Evolutionary conservation across 2,888 invertebrate genomes (phyloP), one percentile per base, ranked within the genome.

Genomic region (Pocota personata): DNA sequence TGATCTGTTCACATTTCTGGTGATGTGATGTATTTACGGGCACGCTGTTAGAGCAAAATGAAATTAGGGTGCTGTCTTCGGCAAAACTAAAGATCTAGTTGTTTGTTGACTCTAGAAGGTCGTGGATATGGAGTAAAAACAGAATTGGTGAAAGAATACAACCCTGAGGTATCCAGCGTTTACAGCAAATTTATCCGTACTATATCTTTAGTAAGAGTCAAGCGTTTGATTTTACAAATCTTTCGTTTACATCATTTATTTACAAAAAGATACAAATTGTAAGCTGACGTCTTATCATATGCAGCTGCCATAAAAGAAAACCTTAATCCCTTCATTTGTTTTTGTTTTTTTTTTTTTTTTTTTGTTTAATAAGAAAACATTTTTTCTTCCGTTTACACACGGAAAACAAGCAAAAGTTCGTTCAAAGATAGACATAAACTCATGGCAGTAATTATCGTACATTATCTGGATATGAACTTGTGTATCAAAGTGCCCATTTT

Each of bases 381-480:
- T 27, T 57, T n/a, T 43, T 43, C 55, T 43, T 43, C 21, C 43
- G 43, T 57, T 52, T 50, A 40, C 50, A 37, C 27, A 24, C 35
- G 14, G 12, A 48, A 30, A 14, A 7, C 64, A 48, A 32, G 46
- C n/a, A 21, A 10, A 24, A 27, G 37, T 24, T 27, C 24, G 46
- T 16, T 30, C 16, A 24, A 19, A 24, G 24, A 24, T 55, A 64
- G 66, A 10, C 64, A 19, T 43, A 27, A 52, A 64, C 32, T 8
- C 32, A 32, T 14, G 14, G 7, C 35, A 37, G 64, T 52, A 66
- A 76, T 76, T 57, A 66, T 76, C 46, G 57, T 76, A 48, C 76
- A 66, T 57, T 76, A 76, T 67, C 57, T 58, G 66, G 58, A 67
- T 76, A 48, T 76, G 67, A 55, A 60, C 58, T 58, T 60, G 32